phyloP scores from a whole-genome alignment of 1,140 invertebrate species.

The Fopius arisanus region DNA sequence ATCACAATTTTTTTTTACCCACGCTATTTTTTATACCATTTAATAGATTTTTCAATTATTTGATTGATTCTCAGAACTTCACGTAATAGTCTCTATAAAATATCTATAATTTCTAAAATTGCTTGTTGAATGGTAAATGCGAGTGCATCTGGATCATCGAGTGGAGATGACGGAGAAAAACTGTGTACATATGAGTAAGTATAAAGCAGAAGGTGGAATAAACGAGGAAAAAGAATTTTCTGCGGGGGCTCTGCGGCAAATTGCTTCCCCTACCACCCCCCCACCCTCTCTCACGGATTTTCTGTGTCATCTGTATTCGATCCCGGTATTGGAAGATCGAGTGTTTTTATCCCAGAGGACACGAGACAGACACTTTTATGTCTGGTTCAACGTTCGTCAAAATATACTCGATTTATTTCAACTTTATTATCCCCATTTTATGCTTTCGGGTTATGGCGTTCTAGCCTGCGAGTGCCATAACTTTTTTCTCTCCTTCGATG shows the following conservation, averaged over 20 bases:
- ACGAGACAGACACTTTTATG: background rate
- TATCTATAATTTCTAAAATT: no score
- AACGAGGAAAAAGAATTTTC: background rate
- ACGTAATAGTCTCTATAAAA: no score
- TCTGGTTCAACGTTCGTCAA: background rate
- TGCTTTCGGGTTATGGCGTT: background rate
- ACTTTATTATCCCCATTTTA: background rate
- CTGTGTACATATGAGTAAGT: background rate
- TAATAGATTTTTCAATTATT: no score
- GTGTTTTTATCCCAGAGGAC: background rate
- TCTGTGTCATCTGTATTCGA: conserved; percentile 3
- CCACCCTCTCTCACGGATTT: background rate
- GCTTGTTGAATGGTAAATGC: no score
- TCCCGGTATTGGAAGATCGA: background rate
- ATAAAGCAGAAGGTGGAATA: background rate
- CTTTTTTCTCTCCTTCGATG: background rate
- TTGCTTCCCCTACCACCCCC: background rate
- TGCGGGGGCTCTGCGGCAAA: background rate
- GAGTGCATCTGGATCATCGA: no score
- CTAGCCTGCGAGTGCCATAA: background rate
- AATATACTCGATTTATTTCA: background rate
- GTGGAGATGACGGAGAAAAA: background rate
- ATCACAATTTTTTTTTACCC: no score
- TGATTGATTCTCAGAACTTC: no score
- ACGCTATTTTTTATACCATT: no score